Evolutionary conservation across 2,113 vertebrate genomes (phyloP).

Genomic region (Pseudopipra pipra): DNA sequence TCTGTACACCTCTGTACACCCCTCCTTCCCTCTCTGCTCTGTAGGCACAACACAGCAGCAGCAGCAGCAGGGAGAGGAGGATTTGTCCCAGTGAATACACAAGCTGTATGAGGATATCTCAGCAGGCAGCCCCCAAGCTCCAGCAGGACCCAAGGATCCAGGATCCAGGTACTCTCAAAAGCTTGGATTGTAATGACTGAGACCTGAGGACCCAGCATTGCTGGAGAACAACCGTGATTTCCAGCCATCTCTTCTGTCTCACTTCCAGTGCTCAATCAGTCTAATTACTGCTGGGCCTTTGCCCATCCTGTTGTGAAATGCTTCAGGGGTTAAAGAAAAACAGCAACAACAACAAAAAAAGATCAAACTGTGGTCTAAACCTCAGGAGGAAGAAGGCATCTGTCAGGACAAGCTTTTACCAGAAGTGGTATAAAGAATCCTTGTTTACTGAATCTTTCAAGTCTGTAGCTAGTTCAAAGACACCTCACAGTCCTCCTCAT

Average conservation of each 20-base stretch:
- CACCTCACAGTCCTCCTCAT: neutral
- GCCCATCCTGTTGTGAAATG: slow-evolving; percentile 34
- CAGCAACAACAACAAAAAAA: neutral
- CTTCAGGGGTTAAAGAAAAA: slow-evolving; percentile 7
- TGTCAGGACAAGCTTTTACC: slow-evolving; percentile 59
- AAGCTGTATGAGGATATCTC: neutral
- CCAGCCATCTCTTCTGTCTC: neutral
- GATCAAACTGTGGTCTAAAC: slow-evolving; percentile 44
- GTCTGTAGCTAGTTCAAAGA: slow-evolving; percentile 56
- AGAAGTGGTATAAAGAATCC: slow-evolving; percentile 43
- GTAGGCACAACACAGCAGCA: neutral
- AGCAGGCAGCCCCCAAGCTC: neutral
- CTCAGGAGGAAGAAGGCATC: slow-evolving; percentile 50
- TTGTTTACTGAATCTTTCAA: slow-evolving; percentile 66
- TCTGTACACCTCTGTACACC: no score
- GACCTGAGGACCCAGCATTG: neutral
- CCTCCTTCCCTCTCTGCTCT: neutral
- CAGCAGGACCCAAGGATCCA: neutral
- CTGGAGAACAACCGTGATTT: neutral
- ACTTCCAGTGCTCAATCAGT: neutral
- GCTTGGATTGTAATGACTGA: neutral
- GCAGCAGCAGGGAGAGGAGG: neutral
- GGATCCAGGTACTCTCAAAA: neutral
- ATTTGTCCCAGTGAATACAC: neutral
- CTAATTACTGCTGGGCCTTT: slow-evolving; percentile 42